A percentile compares a stretch with the other conserved stretches of the same genome.
phyloP scores from a whole-genome alignment of 2,797 vertebrate genomes.

The Gallinago solitaria region DNA sequence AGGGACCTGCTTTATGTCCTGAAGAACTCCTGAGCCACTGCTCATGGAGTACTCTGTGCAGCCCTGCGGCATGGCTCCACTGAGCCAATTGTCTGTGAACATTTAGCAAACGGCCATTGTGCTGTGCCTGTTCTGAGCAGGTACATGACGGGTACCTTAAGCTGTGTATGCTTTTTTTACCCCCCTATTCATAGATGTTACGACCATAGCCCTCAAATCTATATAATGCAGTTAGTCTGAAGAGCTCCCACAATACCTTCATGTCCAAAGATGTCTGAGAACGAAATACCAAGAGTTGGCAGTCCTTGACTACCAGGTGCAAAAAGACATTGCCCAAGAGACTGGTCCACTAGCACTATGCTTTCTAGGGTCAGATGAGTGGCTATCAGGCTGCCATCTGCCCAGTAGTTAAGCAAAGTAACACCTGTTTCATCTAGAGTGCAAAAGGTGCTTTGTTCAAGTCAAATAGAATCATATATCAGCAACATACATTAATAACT shows the following conservation, averaged over 20 bases:
- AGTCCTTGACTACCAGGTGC: background rate
- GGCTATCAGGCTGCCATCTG: conserved; percentile 11
- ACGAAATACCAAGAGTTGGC: background rate
- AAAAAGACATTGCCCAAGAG: background rate
- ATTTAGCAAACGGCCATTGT: background rate
- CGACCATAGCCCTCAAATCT: background rate
- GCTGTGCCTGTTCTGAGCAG: background rate
- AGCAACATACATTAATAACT: conserved; percentile 36
- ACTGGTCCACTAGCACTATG: background rate
- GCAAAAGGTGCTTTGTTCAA: conserved; percentile 32
- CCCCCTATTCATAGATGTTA: background rate
- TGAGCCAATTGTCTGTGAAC: background rate
- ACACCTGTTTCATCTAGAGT: background rate
- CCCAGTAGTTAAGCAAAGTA: background rate
- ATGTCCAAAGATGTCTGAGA: background rate
- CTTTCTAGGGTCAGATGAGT: background rate
- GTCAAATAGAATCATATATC: background rate
- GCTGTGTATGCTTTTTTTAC: background rate
- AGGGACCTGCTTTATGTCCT: background rate
- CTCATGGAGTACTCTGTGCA: background rate
- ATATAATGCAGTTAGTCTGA: background rate
- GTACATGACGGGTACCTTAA: fast-evolving
- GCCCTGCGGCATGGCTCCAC: background rate
- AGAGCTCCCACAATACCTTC: fast-evolving
- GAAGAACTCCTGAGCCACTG: background rate